Evolutionary conservation across 2,888 invertebrate genomes (phyloP), one percentile per base, ranked within the genome.

Genomic region (Lepidochrysops patricia): DNA sequence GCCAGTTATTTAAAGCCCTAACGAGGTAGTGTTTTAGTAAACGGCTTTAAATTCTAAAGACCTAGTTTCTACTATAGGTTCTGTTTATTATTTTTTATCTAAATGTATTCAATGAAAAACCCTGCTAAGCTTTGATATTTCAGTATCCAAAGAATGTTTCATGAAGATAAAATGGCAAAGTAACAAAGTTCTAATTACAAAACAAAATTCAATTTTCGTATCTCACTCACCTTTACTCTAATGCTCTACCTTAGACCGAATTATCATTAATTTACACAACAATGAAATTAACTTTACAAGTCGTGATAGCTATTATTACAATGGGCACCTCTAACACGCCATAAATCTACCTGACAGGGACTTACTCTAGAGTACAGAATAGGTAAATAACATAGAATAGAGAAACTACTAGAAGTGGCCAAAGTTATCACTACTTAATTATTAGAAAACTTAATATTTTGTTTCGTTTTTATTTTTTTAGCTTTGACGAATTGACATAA

Each of bases 211-310:
- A 43, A 43, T 43, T 43, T 43, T 43, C 19, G 23, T 23, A 43
- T 23, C 43, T 43, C 19, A 4, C 43, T 23, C 43, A 23, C 43
- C 43, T 19, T 43, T 43, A 43, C 37, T 43, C 37, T 43, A 43
- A 43, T 19, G 9, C 43, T 19, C 19, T 19, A 43, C 43, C 19
- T 50, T 50, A 50, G 25, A 27, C 27, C 13, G n/a, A 52, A 52
- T 52, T 52, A 52, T 52, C 52, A 52, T 54, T 54, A 54, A 54
- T 54, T 32, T 32, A 29, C 54, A 54, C 54, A 52, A 52, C 52
- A 32, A 54, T 54, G 54, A 54, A 54, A 54, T 32, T 29, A 54
- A 54, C 52, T 52, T 29, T 54, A 54, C 54, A 32, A 54, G 29
- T 54, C 54, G 54, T 32, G 54, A 32, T 54, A 54, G 29, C 54